Percentiles rank a stretch among this genome's conserved stretches.
These are phyloP conservation scores for Calidris pugnax DNA, from an alignment of 2,113 vertebrate species.

Conservation along the genomic window DNA sequence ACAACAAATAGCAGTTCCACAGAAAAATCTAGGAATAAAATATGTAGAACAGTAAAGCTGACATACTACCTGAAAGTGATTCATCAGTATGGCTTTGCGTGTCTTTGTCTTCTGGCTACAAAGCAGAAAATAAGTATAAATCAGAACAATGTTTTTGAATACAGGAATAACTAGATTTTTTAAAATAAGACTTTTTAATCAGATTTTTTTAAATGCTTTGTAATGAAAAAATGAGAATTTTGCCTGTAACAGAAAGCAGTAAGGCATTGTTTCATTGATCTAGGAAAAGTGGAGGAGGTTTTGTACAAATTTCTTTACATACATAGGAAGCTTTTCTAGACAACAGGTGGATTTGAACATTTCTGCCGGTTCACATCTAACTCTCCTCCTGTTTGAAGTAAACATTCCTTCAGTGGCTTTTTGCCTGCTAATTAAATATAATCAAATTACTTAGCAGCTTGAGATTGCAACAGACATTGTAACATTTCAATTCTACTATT, in stretches of 20 bases:
- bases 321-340: background rate
- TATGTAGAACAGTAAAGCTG: background rate
- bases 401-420: background rate
- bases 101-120: slow-evolving; percentile 78
- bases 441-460: background rate
- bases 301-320: background rate
- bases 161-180: background rate
- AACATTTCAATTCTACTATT: background rate
- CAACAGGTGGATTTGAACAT: background rate
- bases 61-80: slow-evolving; percentile 72
- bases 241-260: background rate
- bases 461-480: background rate
- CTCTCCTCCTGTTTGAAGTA: background rate
- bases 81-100: slow-evolving; percentile 54
- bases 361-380: background rate
- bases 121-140: slow-evolving; percentile 49
- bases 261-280: background rate
- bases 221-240: background rate
- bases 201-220: background rate
- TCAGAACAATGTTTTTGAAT: slow-evolving; percentile 19
- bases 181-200: background rate
- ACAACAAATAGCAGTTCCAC: background rate
- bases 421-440: background rate
- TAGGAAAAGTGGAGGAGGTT: background rate
- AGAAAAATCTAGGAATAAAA: slow-evolving; percentile 6